phyloP scores from a whole-genome alignment of 1,140 invertebrate genomes.

The Philaenus spumarius region DNA sequence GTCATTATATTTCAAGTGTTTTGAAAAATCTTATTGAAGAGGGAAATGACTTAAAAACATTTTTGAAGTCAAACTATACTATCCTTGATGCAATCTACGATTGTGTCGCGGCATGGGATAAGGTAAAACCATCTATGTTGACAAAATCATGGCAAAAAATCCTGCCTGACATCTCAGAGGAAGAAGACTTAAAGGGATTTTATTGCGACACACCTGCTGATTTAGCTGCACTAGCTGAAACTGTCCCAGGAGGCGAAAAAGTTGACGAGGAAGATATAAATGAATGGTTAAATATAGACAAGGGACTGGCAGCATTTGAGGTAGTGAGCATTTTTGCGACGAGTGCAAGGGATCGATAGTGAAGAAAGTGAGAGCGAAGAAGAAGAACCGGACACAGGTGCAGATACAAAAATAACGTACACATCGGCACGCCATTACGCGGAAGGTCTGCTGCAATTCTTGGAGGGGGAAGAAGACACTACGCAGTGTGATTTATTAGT shows the following conservation, averaged over 20 bases:
- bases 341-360: neutral
- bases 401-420: neutral
- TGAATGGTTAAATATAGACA: neutral
- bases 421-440: neutral
- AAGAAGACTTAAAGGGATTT: no score
- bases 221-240: no score
- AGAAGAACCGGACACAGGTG: no score
- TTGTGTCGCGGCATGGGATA: no score
- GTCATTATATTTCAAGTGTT: no score
- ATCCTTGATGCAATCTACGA: neutral
- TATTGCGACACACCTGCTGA: neutral
- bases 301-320: neutral
- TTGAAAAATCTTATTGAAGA: no score
- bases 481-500: no score
- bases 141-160: neutral
- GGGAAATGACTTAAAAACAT: neutral
- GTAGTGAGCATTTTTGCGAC: neutral
- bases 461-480: no score
- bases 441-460: no score
- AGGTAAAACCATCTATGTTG: neutral
- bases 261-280: neutral
- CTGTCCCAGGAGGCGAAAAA: neutral
- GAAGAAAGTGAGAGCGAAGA: no score
- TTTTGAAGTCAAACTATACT: neutral
- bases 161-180: no score